Conservation (phyloP, 2,113 vertebrate species). For the Capricornis sumatraensis region DNA sequence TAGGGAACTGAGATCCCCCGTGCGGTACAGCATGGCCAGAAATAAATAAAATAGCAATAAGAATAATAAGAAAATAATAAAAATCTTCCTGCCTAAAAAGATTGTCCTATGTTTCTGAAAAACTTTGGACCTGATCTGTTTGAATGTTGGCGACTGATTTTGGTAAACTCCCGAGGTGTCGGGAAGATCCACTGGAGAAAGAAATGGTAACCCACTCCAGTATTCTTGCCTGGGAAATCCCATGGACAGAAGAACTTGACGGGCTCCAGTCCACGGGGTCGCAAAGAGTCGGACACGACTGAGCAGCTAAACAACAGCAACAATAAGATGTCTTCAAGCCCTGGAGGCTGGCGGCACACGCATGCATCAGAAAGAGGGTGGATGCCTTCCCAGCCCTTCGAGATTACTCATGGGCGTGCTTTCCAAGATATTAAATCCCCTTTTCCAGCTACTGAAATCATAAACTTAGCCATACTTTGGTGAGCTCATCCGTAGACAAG, state of each 20-base stretch:
- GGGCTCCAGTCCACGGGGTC: not conserved
- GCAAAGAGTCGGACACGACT: not conserved
- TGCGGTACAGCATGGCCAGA: not conserved
- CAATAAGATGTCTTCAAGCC: not conserved
- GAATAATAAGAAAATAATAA: not conserved
- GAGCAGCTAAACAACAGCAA: not conserved
- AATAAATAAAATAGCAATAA: not conserved
- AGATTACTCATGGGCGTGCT: not conserved
- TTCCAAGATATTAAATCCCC: conserved; percentile 8
- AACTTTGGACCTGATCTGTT: not conserved
- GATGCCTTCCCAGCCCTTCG: not conserved
- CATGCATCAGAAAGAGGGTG: not conserved
- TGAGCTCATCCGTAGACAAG: conserved; percentile 43
- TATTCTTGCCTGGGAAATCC: not conserved
- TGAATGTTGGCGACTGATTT: not conserved
- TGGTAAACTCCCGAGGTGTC: not conserved
- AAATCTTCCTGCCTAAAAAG: not conserved
- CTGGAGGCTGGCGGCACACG: not conserved
- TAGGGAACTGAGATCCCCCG: not conserved
- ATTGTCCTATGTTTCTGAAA: not conserved
- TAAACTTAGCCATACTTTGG: not conserved
- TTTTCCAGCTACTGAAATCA: conserved; percentile 24
- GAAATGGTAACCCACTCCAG: not conserved
- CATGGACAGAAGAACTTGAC: not conserved
- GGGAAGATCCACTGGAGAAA: not conserved